Evolutionary conservation across 1,140 invertebrate genomes (phyloP), one percentile per base, ranked within the genome.

Genomic region (Caenorhabditis remanei): DNA sequence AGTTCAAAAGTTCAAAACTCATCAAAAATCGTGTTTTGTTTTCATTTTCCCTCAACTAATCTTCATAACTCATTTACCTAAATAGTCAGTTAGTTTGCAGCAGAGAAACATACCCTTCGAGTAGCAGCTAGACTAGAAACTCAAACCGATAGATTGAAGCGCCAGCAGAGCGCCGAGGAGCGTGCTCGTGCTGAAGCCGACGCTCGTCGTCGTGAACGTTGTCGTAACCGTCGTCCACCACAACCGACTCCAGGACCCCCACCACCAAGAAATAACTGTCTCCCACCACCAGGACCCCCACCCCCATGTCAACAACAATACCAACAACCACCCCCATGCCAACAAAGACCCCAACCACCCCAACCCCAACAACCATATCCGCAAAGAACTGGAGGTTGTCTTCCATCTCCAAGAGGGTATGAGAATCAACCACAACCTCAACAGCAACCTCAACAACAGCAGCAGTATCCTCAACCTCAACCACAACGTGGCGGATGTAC

Each of bases 121-220:
- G 85, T 85, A 85, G 85, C 67, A 40, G 85, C 85, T 75, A 85
- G 63, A 46, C 67, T 85, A 67, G 41, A 85, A 53, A 46, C 46
- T 50, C 85, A 85, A 75, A 48, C 48, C 50, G 85, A 85, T 40
- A 71, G 85, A 58, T 24, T 53, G 32, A 50, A 85, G 40, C 56
- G 55, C 48, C 84, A 85, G 55, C 41, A 85, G 61, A 67, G 46
- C 24, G 46, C 56, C n/a, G 58, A 85, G 58, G 56, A 85, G 41
- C 58, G 55, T 19, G 21, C 84, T 61, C 84, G 46, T 4, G 61
- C 55, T 67, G 84, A 63, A 75, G 63, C 85, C 11, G 61, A 61
- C 46, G 55, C 84, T 85, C 84, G 55, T 85, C 84, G 56, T 65
- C 61, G 56, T 24, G 56, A 65, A 48, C 84, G 55, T 32, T 61